Evolutionary conservation across 2,888 invertebrate species (phyloP).

Genomic region (Platycheirus rosarum): DNA sequence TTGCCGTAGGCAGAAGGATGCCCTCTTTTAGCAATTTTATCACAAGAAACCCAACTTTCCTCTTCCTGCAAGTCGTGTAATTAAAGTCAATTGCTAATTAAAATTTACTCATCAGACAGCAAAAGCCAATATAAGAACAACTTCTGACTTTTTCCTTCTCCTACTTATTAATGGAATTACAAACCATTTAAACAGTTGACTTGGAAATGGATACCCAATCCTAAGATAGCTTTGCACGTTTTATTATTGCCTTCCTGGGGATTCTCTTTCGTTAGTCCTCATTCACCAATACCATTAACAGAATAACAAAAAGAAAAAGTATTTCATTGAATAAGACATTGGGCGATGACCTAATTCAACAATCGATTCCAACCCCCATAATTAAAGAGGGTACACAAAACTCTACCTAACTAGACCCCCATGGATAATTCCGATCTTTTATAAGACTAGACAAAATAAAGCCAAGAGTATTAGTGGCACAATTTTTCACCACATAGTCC

Average conservation of each 20-base stretch:
- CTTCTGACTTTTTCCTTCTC: constrained; percentile 15
- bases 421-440: constrained; percentile 11
- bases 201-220: constrained; percentile 42
- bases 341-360: constrained; percentile 48
- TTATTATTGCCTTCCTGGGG: constrained; percentile 35
- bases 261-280: constrained; percentile 24
- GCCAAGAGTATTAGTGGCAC: constrained; percentile 34
- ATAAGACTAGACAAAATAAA: constrained; percentile 17
- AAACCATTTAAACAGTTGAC: constrained; percentile 56
- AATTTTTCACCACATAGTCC: constrained; percentile 27
- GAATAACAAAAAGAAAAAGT: not conserved
- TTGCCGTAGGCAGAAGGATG: not conserved
- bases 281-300: not conserved
- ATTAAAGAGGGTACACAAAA: constrained; percentile 31
- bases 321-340: constrained; percentile 35
- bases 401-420: constrained; percentile 23
- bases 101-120: constrained; percentile 59
- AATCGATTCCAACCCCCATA: constrained; percentile 19
- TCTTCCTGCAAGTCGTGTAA: constrained; percentile 30
- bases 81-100: constrained; percentile 70
- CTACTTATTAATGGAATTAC: constrained; percentile 65
- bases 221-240: constrained; percentile 30
- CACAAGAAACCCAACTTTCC: not conserved
- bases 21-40: not conserved
- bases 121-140: constrained; percentile 23